phyloP scores from a whole-genome alignment of 2,797 vertebrate species.

The Mus minutoides region DNA sequence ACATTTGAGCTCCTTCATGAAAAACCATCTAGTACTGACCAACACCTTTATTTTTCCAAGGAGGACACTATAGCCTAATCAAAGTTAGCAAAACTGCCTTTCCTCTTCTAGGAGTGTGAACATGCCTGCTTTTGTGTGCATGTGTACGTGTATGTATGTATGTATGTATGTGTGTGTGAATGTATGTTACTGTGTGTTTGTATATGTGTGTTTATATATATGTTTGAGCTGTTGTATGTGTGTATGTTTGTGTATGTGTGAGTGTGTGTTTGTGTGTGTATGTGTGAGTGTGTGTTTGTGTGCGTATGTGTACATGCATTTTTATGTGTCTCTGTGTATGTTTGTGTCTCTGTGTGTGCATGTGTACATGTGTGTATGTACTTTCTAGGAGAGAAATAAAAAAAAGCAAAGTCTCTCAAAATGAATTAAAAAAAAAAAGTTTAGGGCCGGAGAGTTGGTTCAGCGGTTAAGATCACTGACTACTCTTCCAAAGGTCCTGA shows the following conservation, averaged over 20 bases:
- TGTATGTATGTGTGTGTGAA: neutral
- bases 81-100: neutral
- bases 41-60: neutral
- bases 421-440: neutral
- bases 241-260: neutral
- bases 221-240: neutral
- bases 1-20: neutral
- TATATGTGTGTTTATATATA: neutral
- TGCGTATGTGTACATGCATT: too few relatives aligned
- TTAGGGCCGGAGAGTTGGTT: too few relatives aligned
- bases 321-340: neutral
- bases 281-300: neutral
- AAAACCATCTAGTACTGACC: neutral
- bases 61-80: neutral
- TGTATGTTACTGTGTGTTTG: neutral
- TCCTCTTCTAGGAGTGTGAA: neutral
- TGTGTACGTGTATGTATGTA: neutral
- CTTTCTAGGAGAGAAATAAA: neutral
- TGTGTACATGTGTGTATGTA: neutral
- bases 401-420: conserved; percentile 53
- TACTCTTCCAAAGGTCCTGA: too few relatives aligned
- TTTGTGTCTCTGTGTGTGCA: neutral
- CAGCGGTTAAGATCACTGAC: too few relatives aligned
- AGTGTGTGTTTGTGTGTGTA: neutral
- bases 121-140: neutral